Conservation (phyloP, 2,888 invertebrate species). For the Xestia xanthographa region DNA sequence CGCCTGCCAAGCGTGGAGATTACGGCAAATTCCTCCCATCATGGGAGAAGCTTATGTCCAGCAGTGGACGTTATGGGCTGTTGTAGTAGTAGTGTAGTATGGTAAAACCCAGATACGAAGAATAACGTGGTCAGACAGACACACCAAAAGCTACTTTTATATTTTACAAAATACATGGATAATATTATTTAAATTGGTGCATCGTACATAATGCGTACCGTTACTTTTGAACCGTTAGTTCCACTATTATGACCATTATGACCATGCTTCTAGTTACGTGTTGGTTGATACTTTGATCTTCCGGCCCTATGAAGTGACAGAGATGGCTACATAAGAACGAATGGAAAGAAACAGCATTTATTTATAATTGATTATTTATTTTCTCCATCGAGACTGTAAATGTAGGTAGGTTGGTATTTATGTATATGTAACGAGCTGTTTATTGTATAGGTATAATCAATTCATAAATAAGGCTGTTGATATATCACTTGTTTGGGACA, state of each 20-base stretch:
- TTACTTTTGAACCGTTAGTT: slow-evolving; percentile 34
- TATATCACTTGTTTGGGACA: too few species aligned
- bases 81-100: too few species aligned
- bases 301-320: neutral
- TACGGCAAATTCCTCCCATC: too few species aligned
- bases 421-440: neutral
- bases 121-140: neutral
- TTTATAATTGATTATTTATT: neutral
- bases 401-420: neutral
- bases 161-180: too few species aligned
- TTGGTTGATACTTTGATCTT: neutral
- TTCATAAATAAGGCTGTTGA: too few species aligned
- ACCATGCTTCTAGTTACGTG: neutral
- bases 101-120: too few species aligned
- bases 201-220: slow-evolving; percentile 1
- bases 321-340: neutral
- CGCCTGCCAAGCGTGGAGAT: too few species aligned
- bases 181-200: slow-evolving; percentile 9
- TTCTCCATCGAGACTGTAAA: neutral
- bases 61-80: too few species aligned
- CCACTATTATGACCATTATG: too few species aligned
- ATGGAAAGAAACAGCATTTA: neutral
- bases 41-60: too few species aligned
- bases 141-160: neutral
- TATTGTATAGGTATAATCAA: too few species aligned